Base-by-base conservation (phyloP, 1,140 invertebrate species). In the Drosophila gunungcola region DNA sequence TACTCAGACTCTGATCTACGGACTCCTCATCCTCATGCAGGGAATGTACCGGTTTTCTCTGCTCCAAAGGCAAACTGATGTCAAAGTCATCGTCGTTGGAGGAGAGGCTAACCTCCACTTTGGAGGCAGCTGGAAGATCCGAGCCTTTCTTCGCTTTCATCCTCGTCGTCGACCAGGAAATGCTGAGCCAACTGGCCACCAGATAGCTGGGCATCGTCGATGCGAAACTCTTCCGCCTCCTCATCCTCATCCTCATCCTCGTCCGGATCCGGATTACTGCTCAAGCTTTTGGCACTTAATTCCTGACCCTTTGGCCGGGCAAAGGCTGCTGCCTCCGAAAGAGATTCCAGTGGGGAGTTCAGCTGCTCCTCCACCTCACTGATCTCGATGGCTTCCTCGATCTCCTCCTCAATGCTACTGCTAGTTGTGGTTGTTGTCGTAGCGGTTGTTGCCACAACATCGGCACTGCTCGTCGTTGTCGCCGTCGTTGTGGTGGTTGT, bases 401-500 rank as follows among this genome's bases (percentile, higher is more conserved):
- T 92, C 25, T 92, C 91, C 56, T 92, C 91, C 56, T 92, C 91
- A n/a, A 92, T 92, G 57, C 91, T 92, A 34, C 84, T 88, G 36
- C 80, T 88, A 1, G 78, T 80, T 3, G 83, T 81, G 25, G 62
- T 70, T 16, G 57, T 73, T 3, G 72, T 67, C 39, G 79, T 76
- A 0, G 72, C 58, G 3, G 68, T 80, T 10, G 39, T 58, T 16
- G 49, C 80, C 46, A 55, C 45, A n/a, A 67, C 56, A 51, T 79
- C 49, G 25, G 32, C 46, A 54, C 79, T 79, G 41, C 68, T 86
- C 0, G 61, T 73, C 1, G 70, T 73, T 13, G 76, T 64, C n/a
- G 16, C 68, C 27, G 73, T 57, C 7, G 76, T 64, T 51, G 81
- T 70, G 56, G 75, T 67, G 16, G 39, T 51, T 48, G 69, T 75